Base-by-base conservation (phyloP, 2,113 vertebrate genomes). In the Onychorhynchus coronatus region DNA sequence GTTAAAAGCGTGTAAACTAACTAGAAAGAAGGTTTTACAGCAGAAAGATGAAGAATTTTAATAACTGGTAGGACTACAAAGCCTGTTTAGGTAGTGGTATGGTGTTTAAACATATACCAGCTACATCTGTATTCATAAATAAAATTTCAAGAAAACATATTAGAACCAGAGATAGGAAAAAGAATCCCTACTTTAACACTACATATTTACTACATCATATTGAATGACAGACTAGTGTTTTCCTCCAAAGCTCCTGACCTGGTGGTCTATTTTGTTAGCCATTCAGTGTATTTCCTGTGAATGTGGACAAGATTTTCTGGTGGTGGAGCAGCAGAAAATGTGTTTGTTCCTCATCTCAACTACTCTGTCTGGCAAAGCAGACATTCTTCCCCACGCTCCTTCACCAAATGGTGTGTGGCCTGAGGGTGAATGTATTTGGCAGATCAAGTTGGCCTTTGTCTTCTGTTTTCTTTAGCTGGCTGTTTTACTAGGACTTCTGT, bases 341-440 rank as follows among this genome's bases (percentile, higher is more conserved):
- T 53, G 23, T 91, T 71, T 33, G 3, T 71, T 91, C n/a, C 92
- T 37, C 52, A 44, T 59, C 66, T 16, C 53, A 76, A 63, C 92
- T 93, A 67, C 14, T 94, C 44, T 16, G 9, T 28, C 58, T 95
- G 68, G 39, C 76, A 81, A 75, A 66, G 75, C 55, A 81, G 21
- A 66, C 67, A 47, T 24, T 94, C 37, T 42, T 61, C 62, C 27
- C 49, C 62, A 79, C 41, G 9, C 55, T 84, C 70, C 49, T 88
- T 73, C 27, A 6, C 89, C 82, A 75, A 80, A 41, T 59, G 46
- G 55, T 76, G 35, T 91, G 37, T 58, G 90, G 61, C 91, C 93
- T 85, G 71, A 58, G 25, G 50, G 41, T 88, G 37, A 95, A 95
- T 93, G 75, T 66, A 47, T 93, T 95, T 85, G 83, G 74, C 86